A percentile compares a stretch with the other conserved stretches of the same genome.
phyloP scores from a whole-genome alignment of 1,140 invertebrate species.

The Agraylea sexmaculata region DNA sequence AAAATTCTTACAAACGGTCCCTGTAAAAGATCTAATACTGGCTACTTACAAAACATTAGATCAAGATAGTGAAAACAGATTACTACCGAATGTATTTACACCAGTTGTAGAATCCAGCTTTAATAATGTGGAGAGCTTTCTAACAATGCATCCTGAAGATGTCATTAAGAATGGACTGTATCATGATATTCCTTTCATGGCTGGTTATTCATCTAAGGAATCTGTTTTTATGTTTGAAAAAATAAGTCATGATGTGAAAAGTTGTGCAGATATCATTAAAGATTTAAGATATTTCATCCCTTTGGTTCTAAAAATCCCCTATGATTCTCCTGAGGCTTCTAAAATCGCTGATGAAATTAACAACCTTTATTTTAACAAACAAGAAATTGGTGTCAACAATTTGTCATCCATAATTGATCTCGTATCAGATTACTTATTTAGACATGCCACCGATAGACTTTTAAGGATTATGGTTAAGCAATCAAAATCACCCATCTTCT shows the following conservation, averaged over 20 bases:
- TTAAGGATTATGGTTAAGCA: slow-evolving; percentile 6
- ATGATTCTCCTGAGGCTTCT: slow-evolving; percentile 4
- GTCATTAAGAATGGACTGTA: slow-evolving; percentile 6
- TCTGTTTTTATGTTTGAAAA: slow-evolving; percentile 7
- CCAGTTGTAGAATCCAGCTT: slow-evolving; percentile 10
- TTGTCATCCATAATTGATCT: slow-evolving; percentile 2
- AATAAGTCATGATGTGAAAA: slow-evolving; percentile 4
- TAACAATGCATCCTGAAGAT: slow-evolving; percentile 9
- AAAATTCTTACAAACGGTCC: slow-evolving; percentile 13
- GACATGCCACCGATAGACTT: slow-evolving; percentile 1
- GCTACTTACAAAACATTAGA: background rate
- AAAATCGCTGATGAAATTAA: slow-evolving; percentile 3
- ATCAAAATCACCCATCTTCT: slow-evolving; percentile 9
- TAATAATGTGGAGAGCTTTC: slow-evolving; percentile 2
- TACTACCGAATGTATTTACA: slow-evolving; percentile 5
- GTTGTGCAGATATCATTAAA: slow-evolving; percentile 7
- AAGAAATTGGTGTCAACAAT: background rate
- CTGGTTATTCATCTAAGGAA: slow-evolving; percentile 12
- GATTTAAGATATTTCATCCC: slow-evolving; percentile 14
- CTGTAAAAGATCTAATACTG: slow-evolving; percentile 6
- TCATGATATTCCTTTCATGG: slow-evolving; percentile 5
- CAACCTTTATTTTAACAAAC: slow-evolving; percentile 10
- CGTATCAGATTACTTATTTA: slow-evolving; percentile 10
- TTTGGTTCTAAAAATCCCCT: background rate
- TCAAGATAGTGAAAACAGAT: background rate